Base-by-base conservation (phyloP, 2,797 vertebrate species). In the Aphelocoma californica region DNA sequence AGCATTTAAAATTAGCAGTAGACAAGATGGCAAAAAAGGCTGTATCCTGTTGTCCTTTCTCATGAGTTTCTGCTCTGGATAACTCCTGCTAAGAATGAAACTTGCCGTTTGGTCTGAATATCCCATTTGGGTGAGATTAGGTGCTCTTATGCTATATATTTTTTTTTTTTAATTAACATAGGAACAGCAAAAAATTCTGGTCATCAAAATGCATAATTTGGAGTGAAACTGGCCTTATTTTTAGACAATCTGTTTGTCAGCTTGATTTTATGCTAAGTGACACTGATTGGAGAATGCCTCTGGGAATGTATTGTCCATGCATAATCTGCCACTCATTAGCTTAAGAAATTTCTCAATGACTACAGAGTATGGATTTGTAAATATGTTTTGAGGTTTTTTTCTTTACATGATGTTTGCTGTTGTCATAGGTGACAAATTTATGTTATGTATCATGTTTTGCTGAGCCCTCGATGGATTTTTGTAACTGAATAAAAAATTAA, bases 351-450 rank as follows among this genome's bases (percentile, higher is more conserved):
- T 94, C 81, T 95, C 86, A 75, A 3, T 94, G 78, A 96, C 84
- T 94, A 62, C 86, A 18, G 88, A 92, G 57, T 97, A 92, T 85
- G 73, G 87, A 95, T 97, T 97, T 98, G 97, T 98, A 97, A 97
- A 97, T 98, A 97, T 0, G 5, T 79, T 92, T 95, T 92, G 73
- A 92, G 86, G 64, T 84, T 54, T 83, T 92, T 81, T 80, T 48
- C 66, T 71, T 97, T 92, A 84, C 91, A 96, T 56, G 82, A 81
- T 96, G 64, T 95, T 97, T 93, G 92, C 88, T 96, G 79, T 97
- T 97, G 92, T 95, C 92, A 84, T 91, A 92, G 91, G 84, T 95
- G 93, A 97, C 90, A 93, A 75, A 66, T 93, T 92, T 94, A 61
- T 90, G 79, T 96, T 82, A 94, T 95, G n/a, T 90, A 86, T 95